Percentiles rank a stretch among this genome's conserved stretches.
Evolutionary conservation across 2,797 vertebrate species (phyloP).

Genomic region (Clarias pachynema): DNA sequence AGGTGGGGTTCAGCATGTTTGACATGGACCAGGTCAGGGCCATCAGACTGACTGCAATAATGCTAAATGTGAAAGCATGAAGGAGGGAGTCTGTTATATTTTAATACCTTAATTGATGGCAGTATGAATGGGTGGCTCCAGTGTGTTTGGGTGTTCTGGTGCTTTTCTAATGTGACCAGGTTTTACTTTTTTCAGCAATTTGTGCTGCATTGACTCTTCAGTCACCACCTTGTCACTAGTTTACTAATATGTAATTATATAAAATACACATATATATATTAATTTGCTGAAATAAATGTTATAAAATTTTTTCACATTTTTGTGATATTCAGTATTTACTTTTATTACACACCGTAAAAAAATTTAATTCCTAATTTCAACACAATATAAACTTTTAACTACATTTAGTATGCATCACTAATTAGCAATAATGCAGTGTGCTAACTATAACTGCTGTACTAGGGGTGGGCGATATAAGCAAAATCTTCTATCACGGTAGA

Average conservation of each 20-base stretch:
- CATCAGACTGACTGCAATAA: not conserved
- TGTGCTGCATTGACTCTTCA: no score
- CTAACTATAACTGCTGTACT: not conserved
- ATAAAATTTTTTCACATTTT: not conserved
- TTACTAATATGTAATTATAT: no score
- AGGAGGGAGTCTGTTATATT: not conserved
- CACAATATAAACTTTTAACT: not conserved
- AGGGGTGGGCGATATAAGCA: no score
- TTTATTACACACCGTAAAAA: not conserved
- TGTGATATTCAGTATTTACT: not conserved
- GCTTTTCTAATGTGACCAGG: no score
- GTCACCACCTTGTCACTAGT: no score
- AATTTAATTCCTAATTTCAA: not conserved
- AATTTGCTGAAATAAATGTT: not conserved
- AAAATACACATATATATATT: not conserved
- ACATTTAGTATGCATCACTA: not conserved
- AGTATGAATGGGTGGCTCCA: not conserved
- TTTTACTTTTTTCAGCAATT: no score
- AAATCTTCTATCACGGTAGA: no score
- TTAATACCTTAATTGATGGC: not conserved
- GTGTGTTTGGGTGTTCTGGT: not conserved
- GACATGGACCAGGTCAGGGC: not conserved
- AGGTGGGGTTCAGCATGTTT: not conserved
- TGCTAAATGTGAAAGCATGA: not conserved
- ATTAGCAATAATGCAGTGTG: slow-evolving; percentile 1